Evolutionary conservation across 1,140 invertebrate species (phyloP), one percentile per base, ranked within the genome.

Genomic region (Calephelis nemesis): DNA sequence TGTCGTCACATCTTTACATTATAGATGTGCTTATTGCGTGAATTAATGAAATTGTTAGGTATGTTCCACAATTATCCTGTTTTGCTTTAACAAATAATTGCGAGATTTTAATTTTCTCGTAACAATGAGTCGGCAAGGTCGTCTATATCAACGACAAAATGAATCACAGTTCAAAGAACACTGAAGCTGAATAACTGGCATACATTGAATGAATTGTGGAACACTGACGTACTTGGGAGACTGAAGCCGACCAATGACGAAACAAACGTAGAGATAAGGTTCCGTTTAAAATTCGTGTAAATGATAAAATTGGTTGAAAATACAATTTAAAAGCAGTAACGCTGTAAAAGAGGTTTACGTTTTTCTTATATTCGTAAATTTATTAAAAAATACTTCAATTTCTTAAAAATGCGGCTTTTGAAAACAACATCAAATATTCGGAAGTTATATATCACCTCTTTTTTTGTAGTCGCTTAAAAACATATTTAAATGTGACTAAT

Each of bases 181-280:
- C 54, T 58, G 54, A 58, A 58, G 30, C 54, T 58, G 54, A 58
- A 58, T 58, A 58, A 30, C 15, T 30, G 54, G 54, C 54, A 58
- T 58, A 58, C 54, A 58, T 58, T 58, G 54, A 58, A 58, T 58
- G 54, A 19, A 58, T 58, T 58, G 19, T 19, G 54, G 19, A 58
- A 58, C 30, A 58, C 15, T 54, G 52, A 54, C 52, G 52, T 54
- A 54, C n/a, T 54, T 9, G 52, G 19, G 15, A 52, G 2, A 15
- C 19, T 54, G 30, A 54, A 54, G 15, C 52, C 8, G 9, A 19
- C 9, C 19, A 54, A 54, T 19, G 10, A 19, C 52, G 52, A 54
- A 19, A 30, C 19, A 11, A 54, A 30, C 15, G 19, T 10, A 11
- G 50, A 15, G 15, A 13, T 50, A 2, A 15, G 50, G 15, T 52